These are phyloP conservation scores for Phylloscopus trochilus DNA, from an alignment of 2,113 vertebrate species.

Conservation along the genomic window DNA sequence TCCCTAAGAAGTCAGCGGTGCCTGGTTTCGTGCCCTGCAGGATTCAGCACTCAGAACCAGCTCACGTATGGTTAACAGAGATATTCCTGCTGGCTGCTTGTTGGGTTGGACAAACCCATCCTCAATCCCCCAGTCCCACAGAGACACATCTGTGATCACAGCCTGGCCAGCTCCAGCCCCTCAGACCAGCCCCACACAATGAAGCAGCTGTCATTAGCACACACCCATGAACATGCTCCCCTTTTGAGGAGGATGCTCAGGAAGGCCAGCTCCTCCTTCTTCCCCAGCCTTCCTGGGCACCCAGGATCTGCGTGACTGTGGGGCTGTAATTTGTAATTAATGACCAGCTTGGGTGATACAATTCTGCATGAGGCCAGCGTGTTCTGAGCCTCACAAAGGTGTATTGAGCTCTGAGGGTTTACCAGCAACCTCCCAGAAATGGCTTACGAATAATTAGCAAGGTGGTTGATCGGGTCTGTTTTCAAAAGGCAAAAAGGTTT, in stretches of 20 bases:
- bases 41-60: neutral
- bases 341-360: neutral
- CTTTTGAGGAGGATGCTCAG: neutral
- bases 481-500: neutral
- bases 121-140: neutral
- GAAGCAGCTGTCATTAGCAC: neutral
- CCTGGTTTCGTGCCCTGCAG: neutral
- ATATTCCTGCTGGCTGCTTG: neutral
- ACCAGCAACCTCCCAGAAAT: neutral
- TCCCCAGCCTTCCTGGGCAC: neutral
- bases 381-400: neutral
- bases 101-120: neutral
- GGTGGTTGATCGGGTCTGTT: neutral
- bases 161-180: neutral
- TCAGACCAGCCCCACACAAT: neutral
- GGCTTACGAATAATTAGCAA: neutral
- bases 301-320: accelerated
- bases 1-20: neutral
- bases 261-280: neutral
- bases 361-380: neutral
- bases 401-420: neutral
- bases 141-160: neutral
- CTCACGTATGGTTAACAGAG: accelerated
- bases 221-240: accelerated
- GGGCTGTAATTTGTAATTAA: neutral